Evolutionary conservation across 2,113 vertebrate genomes (phyloP), one percentile per base, ranked within the genome.

Genomic region (Atrichornis clamosus): DNA sequence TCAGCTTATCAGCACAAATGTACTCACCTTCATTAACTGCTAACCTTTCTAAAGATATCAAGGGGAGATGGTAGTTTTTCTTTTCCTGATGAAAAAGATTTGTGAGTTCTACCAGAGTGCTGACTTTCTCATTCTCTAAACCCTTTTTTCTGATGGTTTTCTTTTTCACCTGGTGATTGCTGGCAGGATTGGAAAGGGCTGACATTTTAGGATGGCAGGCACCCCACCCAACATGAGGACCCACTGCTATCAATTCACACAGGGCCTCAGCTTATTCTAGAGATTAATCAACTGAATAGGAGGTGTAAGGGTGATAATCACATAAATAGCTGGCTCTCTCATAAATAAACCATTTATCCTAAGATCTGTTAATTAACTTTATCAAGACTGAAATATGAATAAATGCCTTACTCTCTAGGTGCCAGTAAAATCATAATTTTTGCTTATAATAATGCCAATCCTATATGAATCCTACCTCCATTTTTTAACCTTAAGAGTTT

Each of bases 11-110:
- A 69, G 81, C 23, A 35, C 77, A 89, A 92, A 97, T 91, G 91
- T 9, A 2, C 67, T 97, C 26, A 35, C 95, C 86, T 94, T 98
- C 95, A 97, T 98, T 97, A 98, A 96, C 87, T 86, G 91, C 92
- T 96, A 96, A 97, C 95, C 79, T 97, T 98, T 97, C 56, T 77
- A 93, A 81, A 15, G 39, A 95, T 96, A 96, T 87, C 89, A 91
- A 96, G 81, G 94, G 75, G 42, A 94, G 70, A 79, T 0, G 3
- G 80, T 93, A 84, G 64, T 96, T 97, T 97, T 97, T 95, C 82
- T 89, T 77, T 85, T 90, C 86, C 50, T 82, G 87, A 97, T 97
- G 75, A 90, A 93, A 92, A 77, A 93, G 90, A 95, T 89, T 88
- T 62, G 18, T 59, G 69, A 95, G 68, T 18, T 49, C 87, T 91